Conservation (phyloP, 2,113 vertebrate genomes). For the Rostratula benghalensis region DNA sequence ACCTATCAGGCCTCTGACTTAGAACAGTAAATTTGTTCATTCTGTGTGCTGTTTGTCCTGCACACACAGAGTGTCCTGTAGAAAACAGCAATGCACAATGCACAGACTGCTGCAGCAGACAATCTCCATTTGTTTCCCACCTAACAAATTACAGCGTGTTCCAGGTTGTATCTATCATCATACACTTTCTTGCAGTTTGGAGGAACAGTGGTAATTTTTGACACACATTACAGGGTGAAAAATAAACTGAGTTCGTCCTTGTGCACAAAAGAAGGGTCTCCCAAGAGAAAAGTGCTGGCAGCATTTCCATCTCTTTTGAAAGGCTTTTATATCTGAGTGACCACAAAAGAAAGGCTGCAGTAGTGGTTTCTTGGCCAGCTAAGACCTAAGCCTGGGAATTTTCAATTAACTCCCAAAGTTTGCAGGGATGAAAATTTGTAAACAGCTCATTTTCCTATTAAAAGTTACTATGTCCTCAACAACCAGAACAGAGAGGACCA, state of each 20-base stretch:
- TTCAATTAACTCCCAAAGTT: neutral
- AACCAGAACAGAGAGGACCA: neutral
- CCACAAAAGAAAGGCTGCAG: neutral
- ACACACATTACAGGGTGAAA: neutral
- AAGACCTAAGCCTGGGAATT: neutral
- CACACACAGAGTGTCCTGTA: accelerated
- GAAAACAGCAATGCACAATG: accelerated
- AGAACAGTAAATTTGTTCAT: neutral
- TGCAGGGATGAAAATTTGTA: neutral
- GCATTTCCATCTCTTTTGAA: neutral
- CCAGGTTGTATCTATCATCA: neutral
- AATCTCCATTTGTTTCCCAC: neutral
- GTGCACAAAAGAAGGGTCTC: neutral
- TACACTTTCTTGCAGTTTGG: neutral
- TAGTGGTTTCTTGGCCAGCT: neutral
- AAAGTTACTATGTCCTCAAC: neutral
- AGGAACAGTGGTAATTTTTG: neutral
- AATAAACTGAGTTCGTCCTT: neutral
- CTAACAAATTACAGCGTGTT: neutral
- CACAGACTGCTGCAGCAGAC: accelerated
- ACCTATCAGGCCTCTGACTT: neutral
- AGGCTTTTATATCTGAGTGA: neutral
- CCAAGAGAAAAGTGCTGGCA: neutral
- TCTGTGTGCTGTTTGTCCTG: neutral
- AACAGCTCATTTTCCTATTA: neutral